These are phyloP conservation scores for Dendrophyllia cribrosa DNA, from an alignment of 64 coral and sea anemone species.

Conservation along the genomic window DNA sequence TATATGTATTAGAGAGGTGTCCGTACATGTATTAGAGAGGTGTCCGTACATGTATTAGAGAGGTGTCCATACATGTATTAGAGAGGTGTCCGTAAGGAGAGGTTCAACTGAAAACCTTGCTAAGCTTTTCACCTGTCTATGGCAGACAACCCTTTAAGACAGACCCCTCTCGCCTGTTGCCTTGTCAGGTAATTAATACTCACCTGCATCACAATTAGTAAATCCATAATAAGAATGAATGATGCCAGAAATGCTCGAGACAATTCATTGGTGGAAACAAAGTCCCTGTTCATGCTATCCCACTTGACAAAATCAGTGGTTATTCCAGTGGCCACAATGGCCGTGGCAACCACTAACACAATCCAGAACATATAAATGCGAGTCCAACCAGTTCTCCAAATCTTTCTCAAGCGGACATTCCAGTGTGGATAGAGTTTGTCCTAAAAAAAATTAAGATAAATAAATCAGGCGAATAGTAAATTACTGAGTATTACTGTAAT, in stretches of 20 bases:
- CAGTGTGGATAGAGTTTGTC: conserved; percentile 95
- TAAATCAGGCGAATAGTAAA: too few relatives aligned
- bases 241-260: conserved; percentile 95
- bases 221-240: conserved; percentile 88
- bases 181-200: background rate
- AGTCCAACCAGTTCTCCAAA: conserved; percentile 88
- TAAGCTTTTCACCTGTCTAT: too few relatives aligned
- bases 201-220: conserved; percentile 99
- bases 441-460: conserved; percentile 8
- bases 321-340: conserved; percentile 89
- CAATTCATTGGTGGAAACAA: conserved; percentile 95
- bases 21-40: too few relatives aligned
- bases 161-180: background rate
- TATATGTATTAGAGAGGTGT: too few relatives aligned
- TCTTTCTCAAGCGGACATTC: conserved; percentile 73
- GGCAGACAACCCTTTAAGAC: too few relatives aligned
- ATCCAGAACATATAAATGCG: conserved; percentile 93
- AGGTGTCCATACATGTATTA: too few relatives aligned
- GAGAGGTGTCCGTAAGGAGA: too few relatives aligned
- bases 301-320: conserved; percentile 90
- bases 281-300: conserved; percentile 85
- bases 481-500: too few relatives aligned
- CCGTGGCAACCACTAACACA: conserved; percentile 78
- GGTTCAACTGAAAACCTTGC: too few relatives aligned
- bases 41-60: too few relatives aligned